Conservation (phyloP, 2,797 vertebrate species). For the Scleropages formosus region DNA sequence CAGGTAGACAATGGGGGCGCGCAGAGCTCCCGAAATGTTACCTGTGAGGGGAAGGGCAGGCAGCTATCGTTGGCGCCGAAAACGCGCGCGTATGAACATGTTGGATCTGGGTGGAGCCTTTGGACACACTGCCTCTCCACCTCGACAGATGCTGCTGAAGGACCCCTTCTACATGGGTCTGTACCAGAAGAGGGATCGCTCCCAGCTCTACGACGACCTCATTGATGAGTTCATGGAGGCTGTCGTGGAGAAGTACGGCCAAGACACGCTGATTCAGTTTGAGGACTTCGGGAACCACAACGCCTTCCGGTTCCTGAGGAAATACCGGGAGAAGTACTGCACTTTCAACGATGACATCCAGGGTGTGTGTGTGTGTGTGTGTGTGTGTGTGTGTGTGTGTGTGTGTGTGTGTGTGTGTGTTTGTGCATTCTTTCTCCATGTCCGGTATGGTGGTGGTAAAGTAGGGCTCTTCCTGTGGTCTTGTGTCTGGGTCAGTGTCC, state of each 20-base stretch:
- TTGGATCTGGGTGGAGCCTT: neutral
- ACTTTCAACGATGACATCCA: slow-evolving; percentile 99
- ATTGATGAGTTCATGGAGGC: slow-evolving; percentile 99
- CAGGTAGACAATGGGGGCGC: no score
- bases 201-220: slow-evolving; percentile 87
- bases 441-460: no score
- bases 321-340: slow-evolving; percentile 92
- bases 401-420: neutral
- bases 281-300: slow-evolving; percentile 99
- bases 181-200: slow-evolving; percentile 89
- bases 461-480: no score
- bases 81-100: no score
- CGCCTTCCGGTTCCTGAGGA: slow-evolving; percentile 89
- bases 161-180: slow-evolving; percentile 96
- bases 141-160: slow-evolving; percentile 76
- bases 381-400: no score
- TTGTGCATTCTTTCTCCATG: no score
- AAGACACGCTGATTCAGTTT: slow-evolving; percentile 93
- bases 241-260: slow-evolving; percentile 90
- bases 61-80: no score
- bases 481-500: no score
- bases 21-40: no score
- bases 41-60: no score
- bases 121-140: neutral
- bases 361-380: slow-evolving; percentile 63